Evolutionary conservation across 2,888 invertebrate species (phyloP), one percentile per base, ranked within the genome.

Genomic region (Chromoteleia sp.): DNA sequence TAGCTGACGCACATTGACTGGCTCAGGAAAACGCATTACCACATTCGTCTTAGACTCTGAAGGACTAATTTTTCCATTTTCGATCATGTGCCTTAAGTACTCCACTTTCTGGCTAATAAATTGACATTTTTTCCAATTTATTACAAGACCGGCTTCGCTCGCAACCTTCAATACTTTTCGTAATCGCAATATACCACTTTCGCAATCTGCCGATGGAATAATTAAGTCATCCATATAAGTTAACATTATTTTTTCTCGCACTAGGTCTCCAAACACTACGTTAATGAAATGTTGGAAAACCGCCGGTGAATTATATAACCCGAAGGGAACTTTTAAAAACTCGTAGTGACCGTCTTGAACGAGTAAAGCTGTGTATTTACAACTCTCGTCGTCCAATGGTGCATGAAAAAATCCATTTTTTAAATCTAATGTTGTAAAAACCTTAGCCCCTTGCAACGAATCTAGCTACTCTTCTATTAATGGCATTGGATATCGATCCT

Each of bases 401-500:
- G 36, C 48, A 12, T 63, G 63, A 14, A 8, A 43, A 25, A 36
- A 36, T 17, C 52, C 41, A 12, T 50, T 65, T 8, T 10, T 10
- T 5, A 39, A 33, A 14, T 54, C 52, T 2, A 67, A 2, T 0
- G 54, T 52, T 14, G 15, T n/a, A 17, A 56, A 68, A 12, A 56
- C 10, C 12, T 30, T 52, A 0, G 43, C 41, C 2, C 15, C 33
- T 5, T 43, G 54, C 14, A 68, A 39, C 1, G 17, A 1, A 12
- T 68, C 56, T 7, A 68, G 5, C n/a, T 29, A 14, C 8, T 68
- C 54, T 5, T 68, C 68, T 0, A 68, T 68, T 2, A 68, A 14
- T 0, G 54, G 54, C 3, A 68, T 10, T 0, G 54, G 68, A 36
- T 75, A 75, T 5, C 63, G 67, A 48, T 89, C 87, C 4, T 87